phyloP scores from a whole-genome alignment of 2,113 vertebrate species.

The Aythya baeri region DNA sequence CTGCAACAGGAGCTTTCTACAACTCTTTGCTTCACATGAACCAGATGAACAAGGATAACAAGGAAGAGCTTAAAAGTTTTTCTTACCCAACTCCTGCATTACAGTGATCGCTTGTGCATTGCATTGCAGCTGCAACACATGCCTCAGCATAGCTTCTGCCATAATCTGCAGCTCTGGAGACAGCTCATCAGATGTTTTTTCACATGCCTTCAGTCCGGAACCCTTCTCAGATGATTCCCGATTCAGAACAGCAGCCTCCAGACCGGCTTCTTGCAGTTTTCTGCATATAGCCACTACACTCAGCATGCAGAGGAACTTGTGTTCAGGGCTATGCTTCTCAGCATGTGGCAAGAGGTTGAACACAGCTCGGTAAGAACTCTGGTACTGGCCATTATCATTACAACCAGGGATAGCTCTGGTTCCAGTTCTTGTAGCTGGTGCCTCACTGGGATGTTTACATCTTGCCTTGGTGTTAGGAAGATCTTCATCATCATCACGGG shows the following conservation, averaged over 20 bases:
- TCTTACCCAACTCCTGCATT: conserved; percentile 77
- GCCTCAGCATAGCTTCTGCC: conserved; percentile 87
- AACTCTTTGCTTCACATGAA: not conserved
- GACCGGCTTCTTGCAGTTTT: conserved; percentile 68
- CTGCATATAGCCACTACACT: conserved; percentile 82
- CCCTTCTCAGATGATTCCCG: not conserved
- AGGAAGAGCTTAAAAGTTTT: not conserved
- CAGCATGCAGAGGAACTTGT: conserved; percentile 84
- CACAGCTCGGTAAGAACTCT: conserved; percentile 81
- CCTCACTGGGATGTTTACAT: not conserved
- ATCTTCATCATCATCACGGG: not conserved
- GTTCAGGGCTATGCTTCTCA: conserved; percentile 75
- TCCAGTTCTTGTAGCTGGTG: not conserved
- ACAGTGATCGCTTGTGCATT: conserved; percentile 88
- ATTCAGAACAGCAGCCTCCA: conserved; percentile 10
- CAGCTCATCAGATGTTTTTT: not conserved
- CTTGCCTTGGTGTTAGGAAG: not conserved
- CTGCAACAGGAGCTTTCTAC: not conserved
- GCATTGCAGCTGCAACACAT: conserved; percentile 90
- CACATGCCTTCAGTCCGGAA: not conserved
- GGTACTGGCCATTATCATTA: conserved; percentile 54
- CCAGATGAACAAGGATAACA: not conserved
- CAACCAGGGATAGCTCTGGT: conserved; percentile 51
- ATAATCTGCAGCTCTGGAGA: conserved; percentile 71
- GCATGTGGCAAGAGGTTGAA: conserved; percentile 86